phyloP scores from a whole-genome alignment of 2,113 vertebrate species.

The Ceyx cyanopectus region DNA sequence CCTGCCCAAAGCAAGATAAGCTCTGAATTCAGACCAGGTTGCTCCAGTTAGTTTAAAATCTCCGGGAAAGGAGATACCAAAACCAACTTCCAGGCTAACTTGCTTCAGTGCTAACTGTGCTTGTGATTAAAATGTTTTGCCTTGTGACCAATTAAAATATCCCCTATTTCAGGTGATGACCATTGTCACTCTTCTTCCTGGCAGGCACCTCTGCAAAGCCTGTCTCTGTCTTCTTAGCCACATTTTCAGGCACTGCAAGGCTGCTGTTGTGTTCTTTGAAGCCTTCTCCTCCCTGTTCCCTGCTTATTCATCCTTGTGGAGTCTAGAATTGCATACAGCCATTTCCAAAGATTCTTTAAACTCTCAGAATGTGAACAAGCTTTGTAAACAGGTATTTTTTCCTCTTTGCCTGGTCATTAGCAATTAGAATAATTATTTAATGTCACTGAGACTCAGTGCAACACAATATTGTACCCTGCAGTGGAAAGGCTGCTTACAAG shows the following conservation, averaged over 20 bases:
- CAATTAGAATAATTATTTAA: background rate
- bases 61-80: background rate
- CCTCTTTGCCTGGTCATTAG: background rate
- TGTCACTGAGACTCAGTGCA: background rate
- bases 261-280: background rate
- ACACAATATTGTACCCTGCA: background rate
- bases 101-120: background rate
- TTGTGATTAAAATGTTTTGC: background rate
- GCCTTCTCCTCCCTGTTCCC: background rate
- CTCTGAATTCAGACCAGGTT: background rate
- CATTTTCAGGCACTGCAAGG: background rate
- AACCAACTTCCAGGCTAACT: background rate
- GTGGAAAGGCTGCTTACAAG: background rate
- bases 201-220: background rate
- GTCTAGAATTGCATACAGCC: background rate
- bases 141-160: background rate
- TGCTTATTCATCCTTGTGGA: background rate
- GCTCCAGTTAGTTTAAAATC: background rate
- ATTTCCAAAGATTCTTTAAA: background rate
- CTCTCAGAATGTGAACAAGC: background rate
- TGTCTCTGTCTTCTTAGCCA: background rate
- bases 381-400: background rate
- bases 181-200: background rate
- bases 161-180: background rate
- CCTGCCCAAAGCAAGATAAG: background rate